Conservation (phyloP, 1,140 invertebrate genomes). For the Dreissena rostriformis region DNA sequence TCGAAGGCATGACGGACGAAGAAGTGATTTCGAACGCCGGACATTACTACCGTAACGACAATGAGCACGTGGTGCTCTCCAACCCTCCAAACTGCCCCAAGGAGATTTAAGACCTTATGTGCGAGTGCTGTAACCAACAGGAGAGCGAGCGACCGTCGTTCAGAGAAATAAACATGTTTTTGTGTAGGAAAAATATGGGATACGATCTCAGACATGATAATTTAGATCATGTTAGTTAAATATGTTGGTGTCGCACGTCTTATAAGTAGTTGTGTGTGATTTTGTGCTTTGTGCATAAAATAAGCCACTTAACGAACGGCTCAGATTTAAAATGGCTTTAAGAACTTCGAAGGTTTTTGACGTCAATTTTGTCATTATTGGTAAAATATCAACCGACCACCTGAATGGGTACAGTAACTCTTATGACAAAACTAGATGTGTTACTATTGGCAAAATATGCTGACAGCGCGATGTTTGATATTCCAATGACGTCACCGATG, state of each 20-base stretch:
- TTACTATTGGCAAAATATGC: no score
- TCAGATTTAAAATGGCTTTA: neutral
- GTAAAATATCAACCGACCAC: neutral
- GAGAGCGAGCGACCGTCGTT: slow-evolving; percentile 89
- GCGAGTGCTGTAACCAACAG: slow-evolving; percentile 95
- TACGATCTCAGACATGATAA: slow-evolving; percentile 76
- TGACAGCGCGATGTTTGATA: no score
- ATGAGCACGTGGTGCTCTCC: slow-evolving; percentile 63
- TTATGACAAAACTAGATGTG: neutral
- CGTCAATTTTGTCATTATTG: neutral
- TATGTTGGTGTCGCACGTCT: neutral
- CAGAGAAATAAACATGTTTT: slow-evolving; percentile 93
- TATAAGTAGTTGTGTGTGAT: neutral
- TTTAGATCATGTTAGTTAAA: slow-evolving; percentile 54
- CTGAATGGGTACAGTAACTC: neutral
- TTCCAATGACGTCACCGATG: no score
- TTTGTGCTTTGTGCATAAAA: neutral
- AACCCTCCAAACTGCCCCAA: slow-evolving; percentile 75
- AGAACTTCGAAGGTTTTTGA: neutral
- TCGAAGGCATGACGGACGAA: slow-evolving; percentile 88
- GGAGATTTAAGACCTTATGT: slow-evolving; percentile 91
- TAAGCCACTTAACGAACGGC: neutral
- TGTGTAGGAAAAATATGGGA: slow-evolving; percentile 93
- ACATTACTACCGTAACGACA: slow-evolving; percentile 73
- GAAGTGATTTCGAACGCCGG: slow-evolving; percentile 87